These are phyloP conservation scores for Ceratina japonica DNA, from an alignment of 1,140 invertebrate species.

Conservation along the genomic window DNA sequence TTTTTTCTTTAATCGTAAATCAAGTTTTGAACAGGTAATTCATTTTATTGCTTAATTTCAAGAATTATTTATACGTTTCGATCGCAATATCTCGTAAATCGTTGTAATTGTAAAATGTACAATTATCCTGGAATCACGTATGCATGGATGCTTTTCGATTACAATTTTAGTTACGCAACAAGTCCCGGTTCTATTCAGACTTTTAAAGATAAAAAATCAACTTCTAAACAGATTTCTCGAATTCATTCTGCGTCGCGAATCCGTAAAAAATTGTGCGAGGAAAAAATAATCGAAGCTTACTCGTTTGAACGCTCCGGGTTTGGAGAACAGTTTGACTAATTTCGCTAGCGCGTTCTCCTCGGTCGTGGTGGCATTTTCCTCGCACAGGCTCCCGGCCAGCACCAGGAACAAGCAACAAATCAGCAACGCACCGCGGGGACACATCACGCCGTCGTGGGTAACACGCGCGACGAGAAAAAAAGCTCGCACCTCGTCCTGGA, in stretches of 20 bases:
- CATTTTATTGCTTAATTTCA: no score
- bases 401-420: slow-evolving; percentile 57
- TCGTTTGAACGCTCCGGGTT: slow-evolving; percentile 77
- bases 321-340: slow-evolving; percentile 76
- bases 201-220: no score
- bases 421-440: slow-evolving; percentile 18
- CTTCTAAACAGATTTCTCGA: neutral
- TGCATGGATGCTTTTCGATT: slow-evolving; percentile 8
- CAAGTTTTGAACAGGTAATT: no score
- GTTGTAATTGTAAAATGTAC: neutral
- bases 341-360: slow-evolving; percentile 73
- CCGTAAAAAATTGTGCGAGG: no score
- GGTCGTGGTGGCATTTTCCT: slow-evolving; percentile 52
- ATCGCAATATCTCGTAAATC: neutral
- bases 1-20: no score
- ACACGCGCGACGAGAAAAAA: slow-evolving; percentile 30
- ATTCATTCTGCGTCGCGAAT: neutral
- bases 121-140: neutral
- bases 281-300: slow-evolving; percentile 52
- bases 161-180: slow-evolving; percentile 32
- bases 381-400: slow-evolving; percentile 17
- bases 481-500: slow-evolving; percentile 36
- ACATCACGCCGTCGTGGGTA: slow-evolving; percentile 15
- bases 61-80: no score
- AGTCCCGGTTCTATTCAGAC: neutral